A percentile compares a stretch with the other conserved stretches of the same genome.
These are phyloP conservation scores for Cryptocephalus primarius DNA, from an alignment of 2,888 invertebrate genomes.

Conservation along the genomic window DNA sequence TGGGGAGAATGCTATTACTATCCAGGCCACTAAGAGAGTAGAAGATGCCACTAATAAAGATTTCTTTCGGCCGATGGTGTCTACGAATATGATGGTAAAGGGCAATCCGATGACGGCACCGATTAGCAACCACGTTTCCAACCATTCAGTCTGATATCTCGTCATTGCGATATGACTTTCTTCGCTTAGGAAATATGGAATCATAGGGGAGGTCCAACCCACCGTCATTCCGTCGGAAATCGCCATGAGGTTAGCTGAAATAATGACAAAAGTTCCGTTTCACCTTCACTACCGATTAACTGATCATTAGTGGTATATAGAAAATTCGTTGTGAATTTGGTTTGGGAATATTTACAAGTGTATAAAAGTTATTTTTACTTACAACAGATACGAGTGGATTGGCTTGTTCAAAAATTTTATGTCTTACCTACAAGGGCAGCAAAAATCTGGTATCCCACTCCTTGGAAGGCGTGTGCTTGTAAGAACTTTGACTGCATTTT, in stretches of 20 bases:
- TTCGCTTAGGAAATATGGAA: conserved; percentile 25
- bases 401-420: conserved; percentile 8
- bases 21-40: conserved; percentile 27
- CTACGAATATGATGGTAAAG: conserved; percentile 24
- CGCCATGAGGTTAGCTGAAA: conserved; percentile 30
- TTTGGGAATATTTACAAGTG: too few relatives aligned
- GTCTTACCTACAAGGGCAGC: too few relatives aligned
- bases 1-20: conserved; percentile 24
- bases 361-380: too few relatives aligned
- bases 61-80: conserved; percentile 25
- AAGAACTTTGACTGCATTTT: too few relatives aligned
- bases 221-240: conserved; percentile 35
- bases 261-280: not conserved
- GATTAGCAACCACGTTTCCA: conserved; percentile 21
- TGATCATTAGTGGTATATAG: too few relatives aligned
- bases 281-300: too few relatives aligned
- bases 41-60: conserved; percentile 27
- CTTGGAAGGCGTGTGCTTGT: too few relatives aligned
- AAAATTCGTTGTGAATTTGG: too few relatives aligned
- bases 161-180: conserved; percentile 25
- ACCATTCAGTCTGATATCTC: conserved; percentile 19
- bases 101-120: conserved; percentile 23
- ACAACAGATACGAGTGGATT: conserved; percentile 7
- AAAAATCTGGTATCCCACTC: too few relatives aligned
- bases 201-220: conserved; percentile 32